phyloP scores from a whole-genome alignment of 2,113 vertebrate species.

The Xenopus tropicalis region UCB_Xtro_10.0 CM004451.2:21392001-21392500 shows the following conservation, averaged over 20 bases:
- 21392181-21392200: not conserved
- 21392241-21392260: conserved; percentile 17
- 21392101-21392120: no score
- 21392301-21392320: not conserved
- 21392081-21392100: no score
- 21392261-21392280: conserved; percentile 8
- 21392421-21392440: conserved; percentile 22
- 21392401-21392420: not conserved
- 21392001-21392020: no score
- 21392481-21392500: not conserved
- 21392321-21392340: not conserved
- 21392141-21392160: no score
- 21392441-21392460: conserved; percentile 19
- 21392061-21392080: no score
- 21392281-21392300: not conserved
- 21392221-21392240: not conserved
- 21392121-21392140: no score
- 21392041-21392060: no score
- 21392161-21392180: no score
- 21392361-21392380: not conserved
- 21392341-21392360: not conserved
- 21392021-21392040: no score
- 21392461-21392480: not conserved
- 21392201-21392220: not conserved
- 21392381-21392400: not conserved